Percentiles rank a stretch among this genome's conserved stretches.
Conservation (phyloP, 1,140 invertebrate species). For the Zaprionus kolodkinae region DNA sequence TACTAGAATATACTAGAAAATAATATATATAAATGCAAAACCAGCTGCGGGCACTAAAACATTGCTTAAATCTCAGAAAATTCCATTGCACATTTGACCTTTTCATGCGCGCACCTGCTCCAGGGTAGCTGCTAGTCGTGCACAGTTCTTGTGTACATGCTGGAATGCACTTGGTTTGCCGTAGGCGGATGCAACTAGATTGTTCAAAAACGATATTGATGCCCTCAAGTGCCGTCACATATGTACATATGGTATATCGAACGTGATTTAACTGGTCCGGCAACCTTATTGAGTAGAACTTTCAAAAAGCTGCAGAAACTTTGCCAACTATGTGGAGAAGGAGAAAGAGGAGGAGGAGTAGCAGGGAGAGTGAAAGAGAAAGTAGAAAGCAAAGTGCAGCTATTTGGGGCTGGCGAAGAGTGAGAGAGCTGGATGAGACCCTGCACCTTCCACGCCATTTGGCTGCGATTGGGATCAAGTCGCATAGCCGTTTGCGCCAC, state of each 20-base stretch:
- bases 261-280: neutral
- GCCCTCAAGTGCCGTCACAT: neutral
- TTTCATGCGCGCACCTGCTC: too few species aligned
- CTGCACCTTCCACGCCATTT: slow-evolving; percentile 18
- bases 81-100: too few species aligned
- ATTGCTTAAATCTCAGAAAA: too few species aligned
- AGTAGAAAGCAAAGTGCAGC: neutral
- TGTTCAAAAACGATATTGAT: slow-evolving; percentile 1
- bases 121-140: neutral
- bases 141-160: neutral
- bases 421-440: neutral
- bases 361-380: neutral
- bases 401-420: neutral
- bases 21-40: too few species aligned
- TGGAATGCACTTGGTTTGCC: neutral
- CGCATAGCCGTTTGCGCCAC: neutral
- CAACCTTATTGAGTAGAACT: neutral
- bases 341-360: too few species aligned
- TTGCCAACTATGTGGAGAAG: neutral
- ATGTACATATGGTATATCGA: neutral
- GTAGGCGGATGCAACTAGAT: neutral
- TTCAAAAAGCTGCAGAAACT: slow-evolving; percentile 1
- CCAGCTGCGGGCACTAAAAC: too few species aligned
- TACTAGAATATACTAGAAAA: too few species aligned
- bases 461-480: slow-evolving; percentile 21